Conservation (phyloP, 2,888 invertebrate species). For the Drosophila borborema region DNA sequence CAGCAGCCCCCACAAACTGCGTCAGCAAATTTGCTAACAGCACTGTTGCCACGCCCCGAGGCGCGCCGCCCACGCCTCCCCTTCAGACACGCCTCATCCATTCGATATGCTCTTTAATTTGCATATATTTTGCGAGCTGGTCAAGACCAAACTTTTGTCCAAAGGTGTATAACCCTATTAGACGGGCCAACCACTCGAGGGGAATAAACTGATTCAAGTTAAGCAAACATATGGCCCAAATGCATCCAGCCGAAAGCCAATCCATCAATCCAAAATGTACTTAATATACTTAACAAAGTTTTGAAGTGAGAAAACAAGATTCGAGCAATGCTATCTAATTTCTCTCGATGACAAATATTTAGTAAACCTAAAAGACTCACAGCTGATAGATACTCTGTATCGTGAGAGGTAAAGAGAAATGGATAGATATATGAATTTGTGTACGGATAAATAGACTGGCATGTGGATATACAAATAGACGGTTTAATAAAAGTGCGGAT, state of each 20-base stretch:
- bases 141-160: slow-evolving; percentile 33
- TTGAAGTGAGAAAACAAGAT: background rate
- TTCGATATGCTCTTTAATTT: slow-evolving; percentile 46
- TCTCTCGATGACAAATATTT: slow-evolving; percentile 3
- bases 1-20: slow-evolving; percentile 25
- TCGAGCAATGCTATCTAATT: slow-evolving; percentile 4
- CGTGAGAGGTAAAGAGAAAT: too few relatives aligned
- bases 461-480: background rate
- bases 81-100: background rate
- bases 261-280: slow-evolving; percentile 14
- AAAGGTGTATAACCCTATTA: slow-evolving; percentile 38
- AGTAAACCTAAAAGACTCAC: too few relatives aligned
- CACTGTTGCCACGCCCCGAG: background rate
- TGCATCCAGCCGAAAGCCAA: background rate
- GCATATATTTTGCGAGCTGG: slow-evolving; percentile 60
- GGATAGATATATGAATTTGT: background rate
- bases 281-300: background rate
- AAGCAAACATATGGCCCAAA: slow-evolving; percentile 12
- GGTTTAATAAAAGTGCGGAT: background rate
- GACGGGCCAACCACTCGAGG: slow-evolving; percentile 2
- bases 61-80: background rate
- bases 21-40: slow-evolving; percentile 20
- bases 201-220: slow-evolving; percentile 10
- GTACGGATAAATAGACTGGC: background rate
- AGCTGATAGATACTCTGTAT: slow-evolving; percentile 1